A percentile compares a stretch with the other conserved stretches of the same genome.
phyloP scores from a whole-genome alignment of 2,113 vertebrate genomes.

The Phoxinus phoxinus region DNA sequence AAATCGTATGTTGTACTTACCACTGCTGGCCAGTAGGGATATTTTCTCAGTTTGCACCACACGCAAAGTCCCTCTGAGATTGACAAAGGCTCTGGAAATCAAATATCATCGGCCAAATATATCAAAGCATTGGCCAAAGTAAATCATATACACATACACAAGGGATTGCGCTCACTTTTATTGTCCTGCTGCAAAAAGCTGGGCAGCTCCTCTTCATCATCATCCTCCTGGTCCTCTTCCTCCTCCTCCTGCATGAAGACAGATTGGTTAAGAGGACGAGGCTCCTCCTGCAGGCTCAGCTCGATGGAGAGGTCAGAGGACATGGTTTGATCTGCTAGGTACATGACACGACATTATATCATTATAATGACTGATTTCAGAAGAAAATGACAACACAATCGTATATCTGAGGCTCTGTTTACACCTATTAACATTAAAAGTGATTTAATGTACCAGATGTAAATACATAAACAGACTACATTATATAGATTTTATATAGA shows the following conservation, averaged over 20 bases:
- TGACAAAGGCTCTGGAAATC: constrained; percentile 66
- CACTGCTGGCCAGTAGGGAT: constrained; percentile 78
- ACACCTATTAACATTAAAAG: not conserved
- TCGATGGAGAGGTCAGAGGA: constrained; percentile 75
- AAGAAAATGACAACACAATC: not conserved
- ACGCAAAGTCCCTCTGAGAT: constrained; percentile 75
- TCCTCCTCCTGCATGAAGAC: constrained; percentile 62
- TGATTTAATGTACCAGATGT: not conserved
- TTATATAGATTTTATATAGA: not conserved
- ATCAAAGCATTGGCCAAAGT: not conserved
- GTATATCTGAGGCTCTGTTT: not conserved
- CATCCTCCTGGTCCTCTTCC: constrained; percentile 67
- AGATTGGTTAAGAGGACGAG: constrained; percentile 31
- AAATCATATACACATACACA: too few relatives aligned
- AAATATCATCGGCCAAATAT: constrained; percentile 17
- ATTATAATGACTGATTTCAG: not conserved
- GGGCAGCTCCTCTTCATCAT: constrained; percentile 72
- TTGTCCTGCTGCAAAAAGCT: constrained; percentile 68
- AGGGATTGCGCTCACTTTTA: constrained; percentile 63
- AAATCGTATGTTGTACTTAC: constrained; percentile 58
- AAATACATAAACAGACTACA: not conserved
- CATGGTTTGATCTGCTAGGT: constrained; percentile 31
- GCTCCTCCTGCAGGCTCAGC: constrained; percentile 67
- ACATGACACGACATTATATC: not conserved
- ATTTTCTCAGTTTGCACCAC: constrained; percentile 75